Evolutionary conservation across 2,888 invertebrate species (phyloP), one percentile per base, ranked within the genome.

Genomic region (Apodemia arnacis): DNA sequence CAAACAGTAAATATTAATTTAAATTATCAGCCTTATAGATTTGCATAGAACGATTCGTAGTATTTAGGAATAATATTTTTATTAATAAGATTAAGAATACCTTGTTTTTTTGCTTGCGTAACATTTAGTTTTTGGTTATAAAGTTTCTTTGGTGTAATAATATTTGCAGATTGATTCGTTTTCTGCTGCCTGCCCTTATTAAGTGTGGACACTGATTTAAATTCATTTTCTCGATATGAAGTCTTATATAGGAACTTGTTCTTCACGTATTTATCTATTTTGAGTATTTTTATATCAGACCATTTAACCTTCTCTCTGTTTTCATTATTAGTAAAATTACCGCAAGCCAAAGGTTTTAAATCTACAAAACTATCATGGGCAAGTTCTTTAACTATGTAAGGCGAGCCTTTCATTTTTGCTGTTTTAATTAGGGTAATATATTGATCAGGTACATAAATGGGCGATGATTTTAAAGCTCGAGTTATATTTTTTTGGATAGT

Each of bases 181-280:
- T 59, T 59, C 54, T 59, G 54, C 54, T 59, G 18, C 54, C 54
- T 59, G 54, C 54, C 54, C 54, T 59, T 59, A 59, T 59, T 49
- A 49, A 49, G 49, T 49, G 49, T 49, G 49, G 49, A 49, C 49
- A 49, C 49, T 49, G 49, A 49, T 49, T 49, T 49, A 49, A 49
- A 49, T 49, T 10, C 49, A 49, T 49, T 49, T 4, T 49, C 49
- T 49, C 13, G 15, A 49, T 49, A 49, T 49, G 10, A 49, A 10
- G 49, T 49, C 13, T 49, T 49, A 49, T 49, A 59, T 59, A 59
- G 18, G 54, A 59, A 59, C 54, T 59, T 59, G 18, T 59, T 59
- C 54, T 59, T 59, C 54, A n/a, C 54, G 6, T 59, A 18, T 59
- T 15, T 59, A 59, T 59, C 54, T 79, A 27, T 27, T 27, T 27